Evolutionary conservation across 1,140 invertebrate species (phyloP), one percentile per base, ranked within the genome.

Genomic region (Platyura marginata): DNA sequence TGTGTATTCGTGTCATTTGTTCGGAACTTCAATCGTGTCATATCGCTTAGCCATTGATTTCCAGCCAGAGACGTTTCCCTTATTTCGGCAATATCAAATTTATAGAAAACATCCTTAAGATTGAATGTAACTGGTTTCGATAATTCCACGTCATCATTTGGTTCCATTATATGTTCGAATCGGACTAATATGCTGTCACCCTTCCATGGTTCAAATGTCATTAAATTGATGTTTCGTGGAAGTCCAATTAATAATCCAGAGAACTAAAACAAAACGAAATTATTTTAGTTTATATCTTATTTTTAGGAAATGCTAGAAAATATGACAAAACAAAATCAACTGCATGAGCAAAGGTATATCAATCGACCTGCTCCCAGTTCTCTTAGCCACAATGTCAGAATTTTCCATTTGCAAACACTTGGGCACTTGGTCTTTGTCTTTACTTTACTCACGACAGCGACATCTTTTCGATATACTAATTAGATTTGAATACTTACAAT

Each of bases 131-230:
- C 71, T 1, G 72, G 66, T 43, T 69, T 49, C 6, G 79, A 32
- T 18, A 71, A 49, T 20, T 57, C 45, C 1, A 56, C 39, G 48
- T 77, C 70, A 55, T 87, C 79, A 18, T 64, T 59, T 21, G 65
- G 70, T 56, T 90, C 83, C 46, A 81, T 75, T 40, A 86, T 71
- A 55, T 95, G 86, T 54, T 95, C 90, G 3, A 94, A 62, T 42
- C 90, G 66, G 1, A 93, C 49, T 3, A 94, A 64, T 11, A 82
- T 58, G 3, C 64, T 66, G 1, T 57, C 63, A 11, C 67, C 69
- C 44, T 73, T 73, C 75, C 81, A 84, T n/a, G 82, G 79, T 56
- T 91, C 85, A 37, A 92, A 55, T 4, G 87, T 90, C 23, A 93
- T 57, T 22, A 94, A 61, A 49, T 88, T 75, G 2, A 92, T 69